phyloP scores from a whole-genome alignment of 2,888 invertebrate genomes.

The Troides aeacus region DNA sequence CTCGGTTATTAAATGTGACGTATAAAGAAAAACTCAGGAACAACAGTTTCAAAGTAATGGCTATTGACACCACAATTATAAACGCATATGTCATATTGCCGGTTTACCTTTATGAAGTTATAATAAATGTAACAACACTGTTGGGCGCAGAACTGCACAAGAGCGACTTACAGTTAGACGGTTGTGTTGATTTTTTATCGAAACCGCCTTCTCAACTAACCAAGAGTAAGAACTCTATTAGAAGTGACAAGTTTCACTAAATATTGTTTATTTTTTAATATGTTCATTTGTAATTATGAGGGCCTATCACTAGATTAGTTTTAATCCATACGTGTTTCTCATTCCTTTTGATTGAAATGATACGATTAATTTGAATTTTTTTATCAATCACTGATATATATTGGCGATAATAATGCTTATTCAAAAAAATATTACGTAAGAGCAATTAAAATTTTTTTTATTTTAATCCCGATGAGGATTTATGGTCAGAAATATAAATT shows the following conservation, averaged over 20 bases:
- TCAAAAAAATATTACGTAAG: neutral
- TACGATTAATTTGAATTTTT: neutral
- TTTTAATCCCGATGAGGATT: too few species aligned
- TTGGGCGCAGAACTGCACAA: slow-evolving; percentile 51
- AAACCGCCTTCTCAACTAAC: slow-evolving; percentile 46
- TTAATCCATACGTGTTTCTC: slow-evolving; percentile 7
- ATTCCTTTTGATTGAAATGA: slow-evolving; percentile 6
- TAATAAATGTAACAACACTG: slow-evolving; percentile 5
- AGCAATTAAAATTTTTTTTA: too few species aligned
- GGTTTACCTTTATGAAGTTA: slow-evolving; percentile 1
- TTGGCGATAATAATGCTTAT: neutral
- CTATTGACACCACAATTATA: slow-evolving; percentile 67
- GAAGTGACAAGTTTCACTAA: slow-evolving; percentile 35
- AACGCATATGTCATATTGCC: slow-evolving; percentile 47
- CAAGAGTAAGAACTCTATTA: slow-evolving; percentile 41
- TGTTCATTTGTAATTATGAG: slow-evolving; percentile 2
- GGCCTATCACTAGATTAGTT: neutral
- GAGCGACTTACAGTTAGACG: slow-evolving; percentile 42
- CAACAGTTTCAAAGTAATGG: slow-evolving; percentile 63
- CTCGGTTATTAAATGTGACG: slow-evolving; percentile 51
- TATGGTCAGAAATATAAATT: too few species aligned
- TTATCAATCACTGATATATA: slow-evolving; percentile 11
- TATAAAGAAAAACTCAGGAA: slow-evolving; percentile 70
- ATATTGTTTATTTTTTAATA: neutral
- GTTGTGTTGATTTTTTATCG: slow-evolving; percentile 57